Conservation (phyloP, 2,797 vertebrate genomes). For the Tenualosa thibaudeaui region DNA sequence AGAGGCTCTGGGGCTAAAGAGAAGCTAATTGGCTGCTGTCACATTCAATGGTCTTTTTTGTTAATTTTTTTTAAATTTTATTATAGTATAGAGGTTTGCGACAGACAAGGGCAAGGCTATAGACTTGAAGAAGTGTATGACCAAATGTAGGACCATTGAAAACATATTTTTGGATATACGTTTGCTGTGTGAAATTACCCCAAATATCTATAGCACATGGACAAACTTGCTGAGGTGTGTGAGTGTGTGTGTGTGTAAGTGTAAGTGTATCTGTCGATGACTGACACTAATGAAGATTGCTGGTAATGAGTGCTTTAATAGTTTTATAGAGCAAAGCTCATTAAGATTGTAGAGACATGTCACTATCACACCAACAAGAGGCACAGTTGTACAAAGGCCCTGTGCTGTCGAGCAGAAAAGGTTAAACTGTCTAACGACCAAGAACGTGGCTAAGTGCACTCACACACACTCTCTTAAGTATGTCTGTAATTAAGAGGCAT, state of each 20-base stretch:
- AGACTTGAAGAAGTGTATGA: neutral
- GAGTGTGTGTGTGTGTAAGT: neutral
- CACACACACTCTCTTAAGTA: neutral
- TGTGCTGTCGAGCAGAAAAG: constrained; percentile 3
- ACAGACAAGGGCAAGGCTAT: neutral
- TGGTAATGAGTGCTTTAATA: constrained; percentile 47
- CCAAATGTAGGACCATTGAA: neutral
- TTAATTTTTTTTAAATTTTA: no score
- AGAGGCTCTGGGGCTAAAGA: neutral
- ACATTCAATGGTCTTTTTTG: neutral
- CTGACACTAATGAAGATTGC: constrained; percentile 50
- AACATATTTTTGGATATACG: neutral
- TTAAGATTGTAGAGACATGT: constrained; percentile 34
- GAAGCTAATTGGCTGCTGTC: neutral
- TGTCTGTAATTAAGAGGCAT: neutral
- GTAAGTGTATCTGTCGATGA: constrained; percentile 27
- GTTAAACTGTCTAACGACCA: neutral
- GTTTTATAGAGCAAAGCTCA: constrained; percentile 45
- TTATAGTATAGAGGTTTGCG: neutral
- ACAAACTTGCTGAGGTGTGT: neutral
- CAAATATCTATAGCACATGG: neutral
- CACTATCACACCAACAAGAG: constrained; percentile 37
- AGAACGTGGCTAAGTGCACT: neutral
- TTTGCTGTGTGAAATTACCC: neutral
- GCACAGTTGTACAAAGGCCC: neutral